A percentile compares a stretch with the other conserved stretches of the same genome.
Conservation (phyloP, 2,113 vertebrate species). For the Pachypanchax playfairii region DNA sequence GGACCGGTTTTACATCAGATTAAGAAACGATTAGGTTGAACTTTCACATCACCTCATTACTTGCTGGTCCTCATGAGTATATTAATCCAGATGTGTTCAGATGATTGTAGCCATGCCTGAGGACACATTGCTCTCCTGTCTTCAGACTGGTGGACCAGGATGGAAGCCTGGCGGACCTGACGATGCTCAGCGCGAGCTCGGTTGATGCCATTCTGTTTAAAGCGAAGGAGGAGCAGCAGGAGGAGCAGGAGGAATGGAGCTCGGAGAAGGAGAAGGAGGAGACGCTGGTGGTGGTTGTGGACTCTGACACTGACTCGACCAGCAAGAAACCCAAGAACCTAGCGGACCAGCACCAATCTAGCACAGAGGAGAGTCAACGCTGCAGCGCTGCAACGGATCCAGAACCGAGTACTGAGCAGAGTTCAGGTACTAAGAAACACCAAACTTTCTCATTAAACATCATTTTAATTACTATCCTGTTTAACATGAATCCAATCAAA, state of each 20-base stretch:
- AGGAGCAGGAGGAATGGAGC: slow-evolving; percentile 46
- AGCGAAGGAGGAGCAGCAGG: slow-evolving; percentile 64
- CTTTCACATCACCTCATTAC: no score
- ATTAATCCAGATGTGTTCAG: slow-evolving; percentile 20
- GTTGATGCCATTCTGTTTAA: slow-evolving; percentile 72
- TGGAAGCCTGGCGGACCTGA: slow-evolving; percentile 92
- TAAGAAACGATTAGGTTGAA: no score
- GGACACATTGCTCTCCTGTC: neutral
- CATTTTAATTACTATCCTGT: no score
- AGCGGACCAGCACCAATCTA: slow-evolving; percentile 59
- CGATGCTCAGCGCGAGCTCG: slow-evolving; percentile 87
- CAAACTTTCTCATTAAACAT: no score
- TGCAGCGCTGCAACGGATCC: slow-evolving; percentile 71
- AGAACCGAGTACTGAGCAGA: slow-evolving; percentile 85
- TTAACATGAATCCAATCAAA: no score
- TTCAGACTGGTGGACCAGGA: slow-evolving; percentile 91
- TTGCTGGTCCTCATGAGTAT: slow-evolving; percentile 54
- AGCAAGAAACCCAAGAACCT: slow-evolving; percentile 62
- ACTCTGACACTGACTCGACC: slow-evolving; percentile 63
- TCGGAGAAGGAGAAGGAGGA: slow-evolving; percentile 69
- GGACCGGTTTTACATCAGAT: no score
- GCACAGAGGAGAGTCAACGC: slow-evolving; percentile 74
- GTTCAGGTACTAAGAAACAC: slow-evolving; percentile 81
- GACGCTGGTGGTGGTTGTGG: slow-evolving; percentile 72
- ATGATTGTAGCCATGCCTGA: neutral